Evolutionary conservation across 2,797 vertebrate genomes (phyloP).

Genomic region (Cirrhinus molitorella): DNA sequence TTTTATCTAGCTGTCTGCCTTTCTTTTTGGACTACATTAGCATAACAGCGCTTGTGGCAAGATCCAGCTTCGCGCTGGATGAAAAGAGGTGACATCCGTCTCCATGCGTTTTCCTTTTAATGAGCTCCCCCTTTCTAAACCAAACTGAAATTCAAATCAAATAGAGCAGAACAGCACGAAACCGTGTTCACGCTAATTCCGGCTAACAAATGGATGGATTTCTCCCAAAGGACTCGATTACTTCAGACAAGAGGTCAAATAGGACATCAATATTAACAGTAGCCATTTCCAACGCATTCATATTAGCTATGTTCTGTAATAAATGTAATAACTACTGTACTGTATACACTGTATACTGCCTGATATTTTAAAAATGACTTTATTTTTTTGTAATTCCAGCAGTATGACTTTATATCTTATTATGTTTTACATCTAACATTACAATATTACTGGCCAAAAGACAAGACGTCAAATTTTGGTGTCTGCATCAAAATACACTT

Average conservation of each 20-base stretch:
- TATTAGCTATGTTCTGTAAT: not conserved
- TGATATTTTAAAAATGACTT: not conserved
- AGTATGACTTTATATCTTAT: not conserved
- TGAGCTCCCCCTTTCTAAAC: conserved; percentile 19
- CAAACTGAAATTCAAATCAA: conserved; percentile 42
- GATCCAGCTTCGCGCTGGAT: conserved; percentile 27
- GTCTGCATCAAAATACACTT: too few relatives aligned
- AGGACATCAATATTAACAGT: conserved; percentile 7
- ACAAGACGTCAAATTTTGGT: not conserved
- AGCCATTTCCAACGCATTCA: conserved; percentile 32
- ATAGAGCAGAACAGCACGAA: conserved; percentile 11
- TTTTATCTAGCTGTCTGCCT: conserved; percentile 37
- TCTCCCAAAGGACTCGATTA: conserved; percentile 42
- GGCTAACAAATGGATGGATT: conserved; percentile 30
- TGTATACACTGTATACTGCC: not conserved
- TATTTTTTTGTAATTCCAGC: not conserved
- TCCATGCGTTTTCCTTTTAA: conserved; percentile 28
- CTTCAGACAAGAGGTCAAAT: conserved; percentile 41
- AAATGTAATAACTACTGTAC: not conserved
- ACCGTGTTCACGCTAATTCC: conserved; percentile 34
- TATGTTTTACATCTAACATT: too few relatives aligned
- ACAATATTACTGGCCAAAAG: not conserved
- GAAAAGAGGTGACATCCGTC: conserved; percentile 40
- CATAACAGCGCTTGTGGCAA: conserved; percentile 32
- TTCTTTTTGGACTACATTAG: conserved; percentile 36